These are phyloP conservation scores for Leptogaster cylindrica DNA, from an alignment of 2,888 invertebrate species.

Conservation along the genomic window DNA sequence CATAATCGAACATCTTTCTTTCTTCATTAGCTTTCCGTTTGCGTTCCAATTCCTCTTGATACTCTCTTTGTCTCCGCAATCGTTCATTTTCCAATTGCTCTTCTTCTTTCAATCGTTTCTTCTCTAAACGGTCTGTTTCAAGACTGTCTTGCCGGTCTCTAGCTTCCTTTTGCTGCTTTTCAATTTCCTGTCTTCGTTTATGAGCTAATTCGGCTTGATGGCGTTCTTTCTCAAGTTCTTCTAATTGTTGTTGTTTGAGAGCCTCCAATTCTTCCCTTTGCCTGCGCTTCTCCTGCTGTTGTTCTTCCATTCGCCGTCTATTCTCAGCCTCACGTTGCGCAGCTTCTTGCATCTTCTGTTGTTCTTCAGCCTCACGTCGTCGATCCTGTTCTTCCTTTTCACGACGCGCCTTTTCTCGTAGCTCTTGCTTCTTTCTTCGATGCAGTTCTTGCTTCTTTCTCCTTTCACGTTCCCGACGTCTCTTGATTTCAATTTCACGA, in stretches of 20 bases:
- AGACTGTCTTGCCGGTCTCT: neutral
- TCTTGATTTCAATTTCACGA: constrained; percentile 28
- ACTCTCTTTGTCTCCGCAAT: neutral
- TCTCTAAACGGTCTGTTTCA: neutral
- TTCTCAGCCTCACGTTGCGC: constrained; percentile 9
- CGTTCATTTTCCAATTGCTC: neutral
- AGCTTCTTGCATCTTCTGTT: constrained; percentile 15
- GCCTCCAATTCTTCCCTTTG: constrained; percentile 15
- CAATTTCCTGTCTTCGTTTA: constrained; percentile 9
- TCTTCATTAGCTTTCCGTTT: neutral
- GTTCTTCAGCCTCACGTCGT: neutral
- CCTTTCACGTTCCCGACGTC: constrained; percentile 6
- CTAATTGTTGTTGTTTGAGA: constrained; percentile 12
- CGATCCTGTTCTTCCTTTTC: constrained; percentile 18
- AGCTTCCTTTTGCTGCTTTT: neutral
- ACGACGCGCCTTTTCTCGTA: constrained; percentile 18
- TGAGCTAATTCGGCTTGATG: constrained; percentile 46
- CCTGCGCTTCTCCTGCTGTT: neutral
- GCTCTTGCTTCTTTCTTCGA: constrained; percentile 17
- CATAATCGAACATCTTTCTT: neutral
- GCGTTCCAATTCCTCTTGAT: neutral
- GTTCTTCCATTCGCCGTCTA: neutral
- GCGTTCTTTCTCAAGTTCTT: constrained; percentile 49
- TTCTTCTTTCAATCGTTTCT: neutral
- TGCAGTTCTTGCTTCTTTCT: constrained; percentile 10